Base-by-base conservation (phyloP, 53 echinoderm and acorn worm genomes). In the Stichopus horrens region DNA sequence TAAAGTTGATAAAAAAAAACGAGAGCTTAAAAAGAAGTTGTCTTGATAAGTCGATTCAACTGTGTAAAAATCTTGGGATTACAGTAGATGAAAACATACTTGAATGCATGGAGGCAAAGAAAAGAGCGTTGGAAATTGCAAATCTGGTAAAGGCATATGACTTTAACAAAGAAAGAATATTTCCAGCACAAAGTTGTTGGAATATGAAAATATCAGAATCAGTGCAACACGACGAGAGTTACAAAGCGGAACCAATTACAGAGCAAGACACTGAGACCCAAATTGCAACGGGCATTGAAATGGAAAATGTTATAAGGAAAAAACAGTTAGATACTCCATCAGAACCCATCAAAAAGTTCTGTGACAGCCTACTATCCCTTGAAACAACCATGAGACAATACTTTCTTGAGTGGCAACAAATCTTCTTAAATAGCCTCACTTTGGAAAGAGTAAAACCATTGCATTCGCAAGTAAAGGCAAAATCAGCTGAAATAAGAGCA, bases 391-490 rank as follows among this genome's bases (percentile, higher is more conserved):
- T 55, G 16, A 51, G 55, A 4, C 81, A 81, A 21, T 81, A 56
- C n/a, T 81, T 81, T 57, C 9, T 81, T 2, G 55, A 57, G 18
- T 81, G 81, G 81, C 57, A 13, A 4, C 81, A 81, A 18, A 81
- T 81, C 5, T 55, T 56, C 56, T 21, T 81, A 13, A 81, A 81
- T n/a, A 54, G 0, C 55, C 7, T 55, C 5, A 18, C 81, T 5
- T 7, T 81, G 7, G 56, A 21, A 1, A 81, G 18, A 81, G 9
- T 55, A 13, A 81, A 81, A 57, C 81, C 81, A 21, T 9, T 81
- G 0, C 18, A 14, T 54, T 18, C 20, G 6, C 55, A 57, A 5
- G 57, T 81, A 4, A 55, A 55, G 16, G n/a, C 18, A 4, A 57
- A 52, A 18, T 51, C 81, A 21, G 16, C 51, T 56, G 81, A 81